phyloP scores from a whole-genome alignment of 2,797 vertebrate genomes.

The Pangasius mekongensis region DNA sequence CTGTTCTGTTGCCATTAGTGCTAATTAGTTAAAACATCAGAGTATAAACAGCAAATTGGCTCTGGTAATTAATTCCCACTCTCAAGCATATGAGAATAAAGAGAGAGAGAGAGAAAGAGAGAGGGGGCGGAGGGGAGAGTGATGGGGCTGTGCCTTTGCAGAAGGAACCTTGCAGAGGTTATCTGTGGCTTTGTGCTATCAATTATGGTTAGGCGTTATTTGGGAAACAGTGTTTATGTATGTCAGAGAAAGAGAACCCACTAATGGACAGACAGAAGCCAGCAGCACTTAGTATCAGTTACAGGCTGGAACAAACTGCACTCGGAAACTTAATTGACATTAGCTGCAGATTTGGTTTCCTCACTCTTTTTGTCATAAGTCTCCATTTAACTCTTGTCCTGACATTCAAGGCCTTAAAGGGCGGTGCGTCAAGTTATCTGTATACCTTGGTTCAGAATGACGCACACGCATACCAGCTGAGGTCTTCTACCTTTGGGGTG shows the following conservation, averaged over 20 bases:
- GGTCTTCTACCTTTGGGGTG: background rate
- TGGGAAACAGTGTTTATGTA: constrained; percentile 47
- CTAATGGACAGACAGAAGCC: constrained; percentile 57
- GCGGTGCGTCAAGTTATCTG: background rate
- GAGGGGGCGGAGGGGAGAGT: constrained; percentile 57
- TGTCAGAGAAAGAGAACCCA: constrained; percentile 28
- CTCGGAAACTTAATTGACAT: constrained; percentile 39
- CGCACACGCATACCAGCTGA: background rate
- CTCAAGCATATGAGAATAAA: constrained; percentile 83
- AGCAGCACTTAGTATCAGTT: constrained; percentile 57
- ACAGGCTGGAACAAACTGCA: constrained; percentile 50
- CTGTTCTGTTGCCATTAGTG: constrained; percentile 95
- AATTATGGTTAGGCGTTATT: constrained; percentile 62
- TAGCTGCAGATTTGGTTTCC: constrained; percentile 36
- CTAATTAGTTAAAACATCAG: constrained; percentile 99
- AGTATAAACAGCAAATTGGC: constrained; percentile 99
- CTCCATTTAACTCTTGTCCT: background rate
- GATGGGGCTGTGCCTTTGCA: constrained; percentile 43
- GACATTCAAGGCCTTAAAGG: no score
- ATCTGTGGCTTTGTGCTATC: constrained; percentile 62
- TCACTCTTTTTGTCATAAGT: background rate
- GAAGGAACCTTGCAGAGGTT: constrained; percentile 59
- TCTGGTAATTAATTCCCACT: constrained; percentile 98
- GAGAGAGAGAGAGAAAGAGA: constrained; percentile 59
- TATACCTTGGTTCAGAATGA: background rate